Evolutionary conservation across 2,888 invertebrate species (phyloP).

Genomic region (Himalopsyche kuldschensis): DNA sequence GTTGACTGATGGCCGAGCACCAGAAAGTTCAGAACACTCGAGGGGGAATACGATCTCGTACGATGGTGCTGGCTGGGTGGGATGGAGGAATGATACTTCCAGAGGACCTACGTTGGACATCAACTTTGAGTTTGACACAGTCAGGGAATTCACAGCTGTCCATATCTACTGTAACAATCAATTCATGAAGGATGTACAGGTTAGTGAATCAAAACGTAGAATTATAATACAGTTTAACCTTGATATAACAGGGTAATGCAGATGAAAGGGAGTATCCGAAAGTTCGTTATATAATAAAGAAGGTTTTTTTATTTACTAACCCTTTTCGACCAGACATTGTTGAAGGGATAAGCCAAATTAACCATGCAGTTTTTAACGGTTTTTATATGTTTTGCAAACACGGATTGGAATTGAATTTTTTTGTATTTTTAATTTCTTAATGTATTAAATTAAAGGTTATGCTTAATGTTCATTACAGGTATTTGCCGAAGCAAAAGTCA

Average conservation of each 20-base stretch:
- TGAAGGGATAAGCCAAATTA: too few species aligned
- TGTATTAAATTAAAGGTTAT: too few species aligned
- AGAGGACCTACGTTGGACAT: conserved; percentile 67
- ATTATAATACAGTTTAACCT: background rate
- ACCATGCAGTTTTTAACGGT: too few species aligned
- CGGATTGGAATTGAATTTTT: too few species aligned
- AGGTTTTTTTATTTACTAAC: background rate
- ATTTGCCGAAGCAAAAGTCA: conserved; percentile 75
- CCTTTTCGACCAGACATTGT: too few species aligned
- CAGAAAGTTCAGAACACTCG: background rate
- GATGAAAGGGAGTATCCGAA: too few species aligned
- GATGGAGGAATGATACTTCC: conserved; percentile 75
- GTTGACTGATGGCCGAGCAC: conserved; percentile 70
- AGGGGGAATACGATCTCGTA: background rate
- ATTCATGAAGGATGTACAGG: conserved; percentile 78
- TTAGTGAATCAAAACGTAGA: conserved; percentile 43
- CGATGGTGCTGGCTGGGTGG: conserved; percentile 69
- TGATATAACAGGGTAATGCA: too few species aligned
- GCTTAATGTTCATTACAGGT: too few species aligned
- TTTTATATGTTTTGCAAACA: too few species aligned
- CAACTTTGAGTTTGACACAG: conserved; percentile 77
- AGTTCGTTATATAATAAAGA: background rate
- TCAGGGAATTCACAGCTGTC: conserved; percentile 74
- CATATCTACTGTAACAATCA: conserved; percentile 79
- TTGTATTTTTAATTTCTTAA: too few species aligned